Evolutionary conservation across 1,140 invertebrate species (phyloP), one percentile per base, ranked within the genome.

Genomic region (Aphaenogaster floridana): DNA sequence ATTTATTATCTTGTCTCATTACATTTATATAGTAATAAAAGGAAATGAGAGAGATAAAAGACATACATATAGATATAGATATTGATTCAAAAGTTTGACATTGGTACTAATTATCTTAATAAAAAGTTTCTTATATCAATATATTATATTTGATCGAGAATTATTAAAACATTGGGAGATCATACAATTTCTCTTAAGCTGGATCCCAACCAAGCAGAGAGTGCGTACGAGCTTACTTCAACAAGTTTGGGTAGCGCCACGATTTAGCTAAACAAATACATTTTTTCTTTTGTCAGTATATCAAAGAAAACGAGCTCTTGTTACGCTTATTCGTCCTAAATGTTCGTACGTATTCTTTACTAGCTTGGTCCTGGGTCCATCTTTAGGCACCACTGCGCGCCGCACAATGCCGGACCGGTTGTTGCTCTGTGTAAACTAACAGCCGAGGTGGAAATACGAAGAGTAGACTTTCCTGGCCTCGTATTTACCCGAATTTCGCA

Each of bases 401-500:
- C 77, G 63, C 48, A 15, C 28, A 34, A 11, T 76, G 39, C 54
- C 52, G 68, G 28, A 83, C 57, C 69, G 84, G 76, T 90, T 76
- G 72, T 81, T 72, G 85, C 71, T 78, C 39, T 76, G 72, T 78
- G 89, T 90, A 90, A 90, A 90, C 45, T 74, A 66, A 86, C 83
- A 59, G 36, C 50, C 36, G 63, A 57, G 54, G 71, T 74, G 71
- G 45, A 77, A 66, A 85, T 85, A 77, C 42, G 45, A 77, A 74
- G 28, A 63, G 72, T 28, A 39, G 59, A 66, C 36, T 61, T 72
- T 74, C 34, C 72, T 50, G n/a, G 48, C 7, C 64, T 42, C 48
- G 64, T 89, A 64, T 91, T 90, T 89, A 87, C 89, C 45, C 85
- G 76, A 50, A 77, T 91, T 86, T 89, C 61, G 88, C 89, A 64